Percentiles rank a stretch among this genome's conserved stretches.
Evolutionary conservation across 2,888 invertebrate species (phyloP).

Genomic region (Dioctria linearis): DNA sequence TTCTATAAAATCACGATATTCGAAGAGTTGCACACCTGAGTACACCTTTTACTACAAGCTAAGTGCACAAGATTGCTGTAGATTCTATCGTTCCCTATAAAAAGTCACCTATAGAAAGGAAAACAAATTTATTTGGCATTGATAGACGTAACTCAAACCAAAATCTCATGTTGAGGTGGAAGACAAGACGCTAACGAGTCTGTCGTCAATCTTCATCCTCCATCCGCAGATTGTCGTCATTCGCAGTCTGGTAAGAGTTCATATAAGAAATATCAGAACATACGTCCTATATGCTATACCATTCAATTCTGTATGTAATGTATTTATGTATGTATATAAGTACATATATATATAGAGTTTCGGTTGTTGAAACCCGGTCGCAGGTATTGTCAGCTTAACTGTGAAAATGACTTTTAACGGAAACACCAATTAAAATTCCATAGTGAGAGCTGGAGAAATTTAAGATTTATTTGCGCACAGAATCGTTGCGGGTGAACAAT

Average conservation of each 20-base stretch:
- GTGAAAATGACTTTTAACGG: slow-evolving; percentile 41
- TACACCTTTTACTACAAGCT: not conserved
- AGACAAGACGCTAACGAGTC: slow-evolving; percentile 2
- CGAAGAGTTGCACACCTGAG: not conserved
- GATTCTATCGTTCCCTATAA: not conserved
- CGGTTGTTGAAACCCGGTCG: no score
- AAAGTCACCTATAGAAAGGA: slow-evolving; percentile 1
- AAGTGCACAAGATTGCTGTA: not conserved
- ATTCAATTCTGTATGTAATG: slow-evolving; percentile 3
- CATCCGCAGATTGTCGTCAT: no score
- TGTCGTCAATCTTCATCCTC: not conserved
- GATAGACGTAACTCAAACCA: not conserved
- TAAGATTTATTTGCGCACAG: slow-evolving; percentile 25
- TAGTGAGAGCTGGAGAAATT: not conserved
- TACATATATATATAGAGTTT: no score
- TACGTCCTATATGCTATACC: slow-evolving; percentile 12
- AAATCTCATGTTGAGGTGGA: not conserved
- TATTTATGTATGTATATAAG: no score
- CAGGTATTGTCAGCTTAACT: slow-evolving; percentile 30
- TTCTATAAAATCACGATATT: no score
- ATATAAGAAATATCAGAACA: slow-evolving; percentile 4
- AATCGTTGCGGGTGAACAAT: slow-evolving; percentile 15
- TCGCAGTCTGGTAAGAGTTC: not conserved
- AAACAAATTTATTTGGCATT: slow-evolving; percentile 19
- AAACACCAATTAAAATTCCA: slow-evolving; percentile 44